phyloP scores from a whole-genome alignment of 2,797 vertebrate genomes.

The Sardinella longiceps region DNA sequence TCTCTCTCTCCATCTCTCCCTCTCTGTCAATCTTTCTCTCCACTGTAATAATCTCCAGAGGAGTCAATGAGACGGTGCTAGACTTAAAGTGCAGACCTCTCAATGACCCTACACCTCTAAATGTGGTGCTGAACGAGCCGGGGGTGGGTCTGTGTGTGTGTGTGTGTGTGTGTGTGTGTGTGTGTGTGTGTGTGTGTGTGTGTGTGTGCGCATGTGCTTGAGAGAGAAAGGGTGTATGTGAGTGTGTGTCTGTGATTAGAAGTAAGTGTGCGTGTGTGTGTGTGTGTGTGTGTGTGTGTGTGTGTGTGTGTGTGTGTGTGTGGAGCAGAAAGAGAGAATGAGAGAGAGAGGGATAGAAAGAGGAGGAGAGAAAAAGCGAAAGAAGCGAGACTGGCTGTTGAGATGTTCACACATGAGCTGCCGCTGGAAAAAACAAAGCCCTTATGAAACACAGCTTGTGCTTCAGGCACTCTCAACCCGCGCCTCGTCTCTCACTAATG shows the following conservation, averaged over 20 bases:
- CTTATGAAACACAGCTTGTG: slow-evolving; percentile 12
- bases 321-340: background rate
- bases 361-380: background rate
- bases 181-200: background rate
- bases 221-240: background rate
- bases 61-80: slow-evolving; percentile 38
- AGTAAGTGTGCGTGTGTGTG: too few species aligned
- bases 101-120: slow-evolving; percentile 27
- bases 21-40: background rate
- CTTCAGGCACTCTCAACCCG: background rate
- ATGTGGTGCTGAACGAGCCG: background rate
- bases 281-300: background rate
- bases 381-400: background rate
- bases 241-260: background rate
- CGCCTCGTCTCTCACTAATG: background rate
- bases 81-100: slow-evolving; percentile 36
- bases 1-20: background rate
- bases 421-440: slow-evolving; percentile 20
- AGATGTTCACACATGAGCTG: slow-evolving; percentile 30
- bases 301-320: background rate
- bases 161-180: background rate
- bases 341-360: background rate
- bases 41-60: slow-evolving; percentile 5
- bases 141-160: slow-evolving; percentile 2
- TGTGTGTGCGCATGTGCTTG: too few species aligned